Evolutionary conservation across 2,113 vertebrate species (phyloP).

Genomic region (Phoenicopterus ruber): DNA sequence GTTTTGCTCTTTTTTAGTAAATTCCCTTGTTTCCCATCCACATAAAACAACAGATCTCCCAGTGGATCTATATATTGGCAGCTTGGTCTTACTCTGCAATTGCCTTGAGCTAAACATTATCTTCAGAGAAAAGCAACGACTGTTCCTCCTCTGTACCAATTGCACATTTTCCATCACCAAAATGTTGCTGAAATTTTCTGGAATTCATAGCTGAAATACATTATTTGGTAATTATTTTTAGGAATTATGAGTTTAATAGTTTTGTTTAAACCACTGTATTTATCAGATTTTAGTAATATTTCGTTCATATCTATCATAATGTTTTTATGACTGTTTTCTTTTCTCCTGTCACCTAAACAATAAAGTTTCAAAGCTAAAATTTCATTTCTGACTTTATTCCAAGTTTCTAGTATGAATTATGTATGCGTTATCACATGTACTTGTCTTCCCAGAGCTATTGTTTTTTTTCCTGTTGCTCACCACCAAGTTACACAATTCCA

Average conservation of each 20-base stretch:
- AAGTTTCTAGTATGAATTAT: background rate
- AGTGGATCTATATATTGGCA: background rate
- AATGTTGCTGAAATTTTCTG: background rate
- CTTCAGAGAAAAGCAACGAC: background rate
- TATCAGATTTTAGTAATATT: background rate
- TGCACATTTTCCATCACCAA: background rate
- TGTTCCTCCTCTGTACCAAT: background rate
- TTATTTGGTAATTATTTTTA: background rate
- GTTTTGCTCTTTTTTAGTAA: background rate
- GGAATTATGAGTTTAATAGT: background rate
- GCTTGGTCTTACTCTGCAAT: background rate
- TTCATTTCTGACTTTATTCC: background rate
- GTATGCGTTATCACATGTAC: background rate
- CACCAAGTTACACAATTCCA: constrained; percentile 31
- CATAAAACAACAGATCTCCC: background rate
- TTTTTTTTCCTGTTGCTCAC: constrained; percentile 35
- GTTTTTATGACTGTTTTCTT: background rate
- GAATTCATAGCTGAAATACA: background rate
- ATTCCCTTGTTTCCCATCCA: background rate
- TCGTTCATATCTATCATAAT: background rate
- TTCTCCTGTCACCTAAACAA: background rate
- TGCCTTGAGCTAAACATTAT: background rate
- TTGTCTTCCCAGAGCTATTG: constrained; percentile 10
- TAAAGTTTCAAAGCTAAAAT: background rate
- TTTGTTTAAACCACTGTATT: background rate